phyloP scores from a whole-genome alignment of 2,888 invertebrate genomes.

The Vesta saturnalis region DNA sequence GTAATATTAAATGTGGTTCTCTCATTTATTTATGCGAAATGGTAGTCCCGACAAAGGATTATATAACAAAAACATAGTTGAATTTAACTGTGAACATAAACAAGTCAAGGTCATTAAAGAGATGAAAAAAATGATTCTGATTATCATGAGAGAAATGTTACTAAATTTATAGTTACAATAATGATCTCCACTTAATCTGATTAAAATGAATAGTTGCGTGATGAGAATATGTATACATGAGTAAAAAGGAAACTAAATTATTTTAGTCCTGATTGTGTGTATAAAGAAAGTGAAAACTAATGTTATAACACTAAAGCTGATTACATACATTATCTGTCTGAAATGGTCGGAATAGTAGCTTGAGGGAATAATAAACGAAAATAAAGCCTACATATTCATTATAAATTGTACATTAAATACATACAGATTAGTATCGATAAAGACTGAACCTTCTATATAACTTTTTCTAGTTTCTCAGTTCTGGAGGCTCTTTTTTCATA shows the following conservation, averaged over 20 bases:
- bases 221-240: too few species aligned
- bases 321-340: conserved; percentile 36
- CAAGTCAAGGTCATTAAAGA: not conserved
- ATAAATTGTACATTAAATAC: conserved; percentile 23
- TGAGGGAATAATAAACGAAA: conserved; percentile 37
- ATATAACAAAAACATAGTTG: conserved; percentile 2
- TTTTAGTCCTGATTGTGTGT: not conserved
- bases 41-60: conserved; percentile 9
- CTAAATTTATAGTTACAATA: too few species aligned
- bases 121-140: too few species aligned
- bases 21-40: not conserved
- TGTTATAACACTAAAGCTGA: conserved; percentile 38
- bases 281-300: conserved; percentile 37
- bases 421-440: conserved; percentile 31
- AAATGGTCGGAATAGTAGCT: conserved; percentile 29
- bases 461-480: too few species aligned
- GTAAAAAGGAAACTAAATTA: too few species aligned
- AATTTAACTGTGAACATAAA: not conserved
- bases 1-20: not conserved
- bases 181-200: too few species aligned
- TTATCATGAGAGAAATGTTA: too few species aligned
- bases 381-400: conserved; percentile 34
- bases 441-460: too few species aligned
- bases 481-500: not conserved
- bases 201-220: too few species aligned